Conservation (phyloP, 1,140 invertebrate species). For the Saxidomus purpurata region DNA sequence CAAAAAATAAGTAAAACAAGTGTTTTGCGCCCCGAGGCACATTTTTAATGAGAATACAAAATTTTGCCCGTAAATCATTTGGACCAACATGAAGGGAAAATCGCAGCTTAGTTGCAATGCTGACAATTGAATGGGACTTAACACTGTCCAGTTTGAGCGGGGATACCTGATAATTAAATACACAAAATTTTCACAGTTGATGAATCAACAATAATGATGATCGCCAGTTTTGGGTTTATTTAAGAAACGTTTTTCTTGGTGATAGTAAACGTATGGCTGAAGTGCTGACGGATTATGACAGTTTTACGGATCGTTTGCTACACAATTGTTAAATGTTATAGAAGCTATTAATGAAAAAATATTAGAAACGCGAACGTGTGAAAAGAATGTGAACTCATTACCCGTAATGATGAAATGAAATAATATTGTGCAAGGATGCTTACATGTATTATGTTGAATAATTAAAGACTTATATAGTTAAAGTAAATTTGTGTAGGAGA, state of each 20-base stretch:
- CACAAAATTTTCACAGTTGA: constrained; percentile 50
- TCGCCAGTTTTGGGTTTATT: background rate
- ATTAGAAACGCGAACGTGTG: background rate
- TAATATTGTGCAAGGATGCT: background rate
- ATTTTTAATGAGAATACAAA: constrained; percentile 11
- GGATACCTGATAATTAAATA: constrained; percentile 41
- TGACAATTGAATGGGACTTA: constrained; percentile 48
- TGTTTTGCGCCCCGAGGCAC: constrained; percentile 12
- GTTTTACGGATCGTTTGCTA: constrained; percentile 36
- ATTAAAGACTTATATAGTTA: background rate
- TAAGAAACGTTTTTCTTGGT: constrained; percentile 35
- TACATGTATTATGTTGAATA: background rate
- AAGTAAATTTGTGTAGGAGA: too few species aligned
- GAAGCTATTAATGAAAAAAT: constrained; percentile 23
- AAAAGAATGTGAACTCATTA: background rate
- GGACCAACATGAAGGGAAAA: constrained; percentile 44
- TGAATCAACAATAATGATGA: constrained; percentile 55
- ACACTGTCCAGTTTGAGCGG: constrained; percentile 11
- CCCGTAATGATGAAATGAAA: background rate
- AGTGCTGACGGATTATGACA: constrained; percentile 40
- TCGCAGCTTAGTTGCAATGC: constrained; percentile 14
- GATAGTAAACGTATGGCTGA: constrained; percentile 46
- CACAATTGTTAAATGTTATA: constrained; percentile 27
- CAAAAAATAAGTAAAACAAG: constrained; percentile 16
- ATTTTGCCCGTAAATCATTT: constrained; percentile 56